Base-by-base conservation (phyloP, 1,140 invertebrate genomes). In the Orussus abietinus region DNA sequence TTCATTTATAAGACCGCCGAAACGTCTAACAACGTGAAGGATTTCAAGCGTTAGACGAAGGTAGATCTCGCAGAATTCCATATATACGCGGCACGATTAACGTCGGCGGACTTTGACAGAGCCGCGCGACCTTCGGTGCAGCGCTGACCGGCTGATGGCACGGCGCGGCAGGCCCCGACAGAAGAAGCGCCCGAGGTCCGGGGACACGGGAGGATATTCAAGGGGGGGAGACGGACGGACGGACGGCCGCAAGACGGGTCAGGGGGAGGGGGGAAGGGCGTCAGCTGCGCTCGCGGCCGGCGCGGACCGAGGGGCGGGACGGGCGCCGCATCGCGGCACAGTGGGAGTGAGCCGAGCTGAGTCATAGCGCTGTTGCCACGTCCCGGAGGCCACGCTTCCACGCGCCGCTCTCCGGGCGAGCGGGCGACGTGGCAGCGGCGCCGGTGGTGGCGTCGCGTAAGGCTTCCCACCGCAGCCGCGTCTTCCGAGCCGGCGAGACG, bases 311-410 rank as follows among this genome's bases (percentile, higher is more conserved):
- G 30, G 13, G 34, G 35, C 13, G 31, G 32, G 3, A 49, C 47
- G 47, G 49, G 57, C 44, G 45, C 43, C 53, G 46, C 37, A n/a
- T n/a, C n/a, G n/a, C n/a, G n/a, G n/a, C n/a, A n/a, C n/a, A 51
- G 47, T 45, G 45, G 50, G 34, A 55, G 51, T 45, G 53, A 63
- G 54, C 47, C 49, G 65, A 66, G 66, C 65, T 71, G 69, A 72
- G 58, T 71, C 68, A 70, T 71, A 69, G 59, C 68, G 55, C 47
- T 65, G 68, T 72, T 72, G 69, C 68, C 68, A 68, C 53, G 59
- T 71, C 47, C 55, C 49, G 31, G 40, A 41, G 46, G 45, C 46
- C 36, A 50, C 48, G 42, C 47, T 49, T 36, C 42, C 42, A 33
- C 44, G 44, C 39, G 20, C 22, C n/a, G n/a, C n/a, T n/a, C 47